Base-by-base conservation (phyloP, 37 sponge, comb jelly and placozoan genomes). In the Spongilla lacustris region DNA sequence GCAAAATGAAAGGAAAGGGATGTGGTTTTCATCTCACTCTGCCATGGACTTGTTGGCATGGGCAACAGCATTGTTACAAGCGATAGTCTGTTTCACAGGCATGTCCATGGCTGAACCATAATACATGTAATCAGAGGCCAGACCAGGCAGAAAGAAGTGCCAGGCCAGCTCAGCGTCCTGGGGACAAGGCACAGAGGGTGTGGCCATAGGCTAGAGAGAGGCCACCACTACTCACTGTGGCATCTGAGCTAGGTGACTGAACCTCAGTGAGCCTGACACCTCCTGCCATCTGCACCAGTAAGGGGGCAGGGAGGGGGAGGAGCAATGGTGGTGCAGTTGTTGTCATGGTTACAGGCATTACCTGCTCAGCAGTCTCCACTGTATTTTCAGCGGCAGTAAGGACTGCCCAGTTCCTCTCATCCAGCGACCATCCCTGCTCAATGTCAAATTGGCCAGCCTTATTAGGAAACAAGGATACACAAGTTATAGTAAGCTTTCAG, bases 321-420 rank as follows among this genome's bases (percentile, higher is more conserved):
- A 14, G 58, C 58, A 58, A 6, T 13, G 12, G 58, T 58, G 11
- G 11, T 58, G 58, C 21, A 58, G 14, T 19, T 58, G 58, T 27
- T 19, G 29, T 33, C 58, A 30, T 66, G 6, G n/a, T 35, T 58
- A 29, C 32, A 23, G 13, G 8, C 0, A 0, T 4, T 76, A 84
- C 90, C 83, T 91, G 86, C 68, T 91, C 91, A 32, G 91, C 91
- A 25, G 91, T 91, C 77, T 91, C 91, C 38, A 91, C 91, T 2
- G 83, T 41, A 50, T 91, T 91, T 67, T 91, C 91, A 68, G 91
- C 72, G n/a, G 91, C 91, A 35, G 91, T 91, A 24, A 91, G 73
- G 25, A 91, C 66, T n/a, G 91, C 91, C 91, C 91, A 91, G 80
- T 91, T 91, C 72, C 91, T 86, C 86, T 91, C 91, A 81, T 91